Base-by-base conservation (phyloP, 2,113 vertebrate genomes). In the Synchiropus splendidus region DNA sequence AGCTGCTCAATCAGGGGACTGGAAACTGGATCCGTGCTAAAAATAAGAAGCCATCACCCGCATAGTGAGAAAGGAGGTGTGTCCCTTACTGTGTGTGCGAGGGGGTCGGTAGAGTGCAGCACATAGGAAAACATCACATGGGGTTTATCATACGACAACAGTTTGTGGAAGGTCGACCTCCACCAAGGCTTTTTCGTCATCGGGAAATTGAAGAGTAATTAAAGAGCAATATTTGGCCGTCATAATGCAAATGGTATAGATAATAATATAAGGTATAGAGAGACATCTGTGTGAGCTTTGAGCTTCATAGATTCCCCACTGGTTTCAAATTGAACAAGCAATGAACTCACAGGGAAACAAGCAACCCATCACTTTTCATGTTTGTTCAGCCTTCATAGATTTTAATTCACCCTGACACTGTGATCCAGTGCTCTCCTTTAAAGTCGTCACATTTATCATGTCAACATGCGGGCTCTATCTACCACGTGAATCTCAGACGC, bases 21-120 rank as follows among this genome's bases (percentile, higher is more conserved):
- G 72, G 79, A 81, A 83, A 83, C 74, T 64, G 33, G 69, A 83
- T 73, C 72, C 42, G 68, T n/a, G 64, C 83, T 85, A 85, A 85
- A 85, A 82, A 82, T 81, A 83, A 79, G 70, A 50, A 60, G 59
- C 65, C 67, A 67, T 54, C 59, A 58, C 46, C 65, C 61, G 67
- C 64, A 58, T 45, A 64, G 48, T 15, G 61, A 66, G 45, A 47
- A 61, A 48, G 64, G 65, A 58, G 65, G 64, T 54, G 76, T 65
- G 64, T 65, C 54, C 21, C 42, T 67, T 10, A 31, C 17, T 53
- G 43, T 52, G 58, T 58, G 18, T 48, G 10, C 60, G 36, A 12
- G 21, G 58, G 40, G 45, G 30, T 47, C 9, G 46, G 45, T 38
- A 44, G 46, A 53, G 48, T 44, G 34, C 14, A 49, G 39, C 36